Base-by-base conservation (phyloP, 2,113 vertebrate species). In the Tetraodon nigroviridis region DNA sequence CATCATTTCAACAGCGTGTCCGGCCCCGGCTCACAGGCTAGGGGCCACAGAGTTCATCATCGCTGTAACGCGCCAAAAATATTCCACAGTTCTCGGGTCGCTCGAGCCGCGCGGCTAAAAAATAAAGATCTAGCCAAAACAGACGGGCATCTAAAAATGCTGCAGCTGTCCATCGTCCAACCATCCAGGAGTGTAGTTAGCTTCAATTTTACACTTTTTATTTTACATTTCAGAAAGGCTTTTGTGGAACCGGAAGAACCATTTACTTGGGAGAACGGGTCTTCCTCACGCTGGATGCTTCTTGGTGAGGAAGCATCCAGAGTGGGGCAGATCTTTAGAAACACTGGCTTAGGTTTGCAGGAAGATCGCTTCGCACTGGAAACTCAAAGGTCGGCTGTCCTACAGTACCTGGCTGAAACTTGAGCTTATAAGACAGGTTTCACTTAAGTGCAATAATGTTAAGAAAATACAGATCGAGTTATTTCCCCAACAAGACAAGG, bases 401-500 rank as follows among this genome's bases (percentile, higher is more conserved):
- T 50, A 74, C 69, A 51, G 75, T 76, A 81, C 79, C 77, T 59
- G 51, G 57, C 27, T 53, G 54, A 61, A 74, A 75, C 64, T 69
- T 6, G 22, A 69, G 69, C 53, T 74, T 65, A 56, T 48, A 45
- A 53, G 66, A 69, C 61, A 59, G 58, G 27, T 77, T 51, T 53
- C 75, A 61, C 41, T 71, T 84, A 76, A 85, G 83, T 86, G 80
- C 81, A 85, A 76, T 51, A 65, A 69, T 60, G 59, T 75, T 81
- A 71, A 69, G 49, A 51, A 71, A 75, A 78, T 55, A 61, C 51
- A 74, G 42, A 80, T 45, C 73, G 59, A 15, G 67, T 66, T 19
- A 49, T 29, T 70, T 55, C 68, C 66, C 54, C 48, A 56, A 56
- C 40, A 64, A 63, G 71, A 68, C 62, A 65, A 70, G 73, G 75